Percentiles rank a stretch among this genome's conserved stretches.
phyloP scores from a whole-genome alignment of 2,888 invertebrate species.

The Timandra comae region DNA sequence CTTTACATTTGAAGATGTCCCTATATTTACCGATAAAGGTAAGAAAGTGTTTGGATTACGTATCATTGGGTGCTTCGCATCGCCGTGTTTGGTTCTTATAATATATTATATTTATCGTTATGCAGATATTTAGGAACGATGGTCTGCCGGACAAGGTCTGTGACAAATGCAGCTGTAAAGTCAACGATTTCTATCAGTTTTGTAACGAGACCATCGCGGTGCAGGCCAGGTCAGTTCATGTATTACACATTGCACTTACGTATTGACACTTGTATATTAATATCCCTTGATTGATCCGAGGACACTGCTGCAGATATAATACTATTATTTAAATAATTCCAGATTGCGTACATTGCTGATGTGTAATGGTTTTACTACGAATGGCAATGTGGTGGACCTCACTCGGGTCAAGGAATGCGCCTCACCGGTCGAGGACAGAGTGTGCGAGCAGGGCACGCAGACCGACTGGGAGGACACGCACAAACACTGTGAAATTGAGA shows the following conservation, averaged over 20 bases:
- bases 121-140: slow-evolving; percentile 80
- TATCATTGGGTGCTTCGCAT: slow-evolving; percentile 8
- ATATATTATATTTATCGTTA: slow-evolving; percentile 5
- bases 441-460: slow-evolving; percentile 44
- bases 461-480: slow-evolving; percentile 29
- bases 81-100: background rate
- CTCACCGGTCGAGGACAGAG: slow-evolving; percentile 20
- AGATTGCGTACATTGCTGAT: slow-evolving; percentile 37
- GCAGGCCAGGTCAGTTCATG: slow-evolving; percentile 73
- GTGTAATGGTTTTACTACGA: slow-evolving; percentile 24
- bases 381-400: slow-evolving; percentile 41
- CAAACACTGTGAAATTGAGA: no score
- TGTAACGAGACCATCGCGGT: slow-evolving; percentile 82
- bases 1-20: slow-evolving; percentile 82
- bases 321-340: slow-evolving; percentile 23
- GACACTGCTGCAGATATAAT: background rate
- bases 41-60: slow-evolving; percentile 23
- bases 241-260: no score
- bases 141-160: slow-evolving; percentile 83
- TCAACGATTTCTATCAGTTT: slow-evolving; percentile 83
- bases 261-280: no score
- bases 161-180: slow-evolving; percentile 82
- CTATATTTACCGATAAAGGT: slow-evolving; percentile 86
- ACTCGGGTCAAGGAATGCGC: slow-evolving; percentile 37
- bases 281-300: no score